Base-by-base conservation (phyloP, 2,797 vertebrate species). In the Cuculus canorus region DNA sequence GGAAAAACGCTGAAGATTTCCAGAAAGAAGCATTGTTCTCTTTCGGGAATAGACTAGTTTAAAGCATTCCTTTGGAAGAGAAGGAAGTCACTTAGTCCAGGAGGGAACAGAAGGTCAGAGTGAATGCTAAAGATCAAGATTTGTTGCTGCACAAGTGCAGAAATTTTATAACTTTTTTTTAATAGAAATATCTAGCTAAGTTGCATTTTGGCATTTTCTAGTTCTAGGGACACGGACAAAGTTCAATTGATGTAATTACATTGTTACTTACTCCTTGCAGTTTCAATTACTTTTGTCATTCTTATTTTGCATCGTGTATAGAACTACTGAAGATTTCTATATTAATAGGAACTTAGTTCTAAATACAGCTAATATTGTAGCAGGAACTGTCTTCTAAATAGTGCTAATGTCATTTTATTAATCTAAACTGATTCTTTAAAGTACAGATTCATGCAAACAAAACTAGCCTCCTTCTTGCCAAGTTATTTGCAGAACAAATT, bases 21-120 rank as follows among this genome's bases (percentile, higher is more conserved):
- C 91, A 92, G 86, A 91, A 92, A 92, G 83, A 92, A n/a, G 17
- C 70, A 90, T 96, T 95, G 88, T 94, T 96, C 88, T 86, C 68
- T 93, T 96, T 92, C 28, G 12, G 88, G 92, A 90, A 95, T 84
- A 89, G 65, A 50, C 3, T 4, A 33, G 68, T 69, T 94, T 90
- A 92, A 94, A 95, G 43, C 76, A 82, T 80, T 93, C 85, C 56
- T 96, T 92, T 95, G 70, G 85, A 94, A 93, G 57, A 92, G 37
- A 72, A 94, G 92, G 90, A 95, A 87, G 93, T 86, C 86, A 75
- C 43, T 84, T 86, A 82, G 71, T 48, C 21, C 61, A 83, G 48
- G 45, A 77, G 35, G 80, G 71, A 93, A 83, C 3, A 73, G n/a
- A 80, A 91, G 83, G 90, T 96, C 76, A 88, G 66, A 87, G 37